These are phyloP conservation scores for Fringilla coelebs DNA, from an alignment of 2,797 vertebrate genomes.

Conservation along the genomic window DNA sequence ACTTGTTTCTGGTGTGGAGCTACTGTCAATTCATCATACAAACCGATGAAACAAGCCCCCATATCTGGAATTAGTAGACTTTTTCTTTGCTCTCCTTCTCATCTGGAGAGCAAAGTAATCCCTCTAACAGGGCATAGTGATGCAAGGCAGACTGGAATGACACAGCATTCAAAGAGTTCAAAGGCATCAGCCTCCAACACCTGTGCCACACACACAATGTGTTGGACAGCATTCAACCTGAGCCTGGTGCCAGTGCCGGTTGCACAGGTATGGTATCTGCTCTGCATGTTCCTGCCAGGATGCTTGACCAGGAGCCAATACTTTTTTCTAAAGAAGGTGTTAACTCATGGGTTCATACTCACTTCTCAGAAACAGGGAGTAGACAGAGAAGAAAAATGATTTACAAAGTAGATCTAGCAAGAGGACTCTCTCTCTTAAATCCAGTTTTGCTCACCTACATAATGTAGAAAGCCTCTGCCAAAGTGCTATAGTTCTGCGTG, in stretches of 20 bases:
- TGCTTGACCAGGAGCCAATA: background rate
- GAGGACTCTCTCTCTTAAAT: background rate
- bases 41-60: background rate
- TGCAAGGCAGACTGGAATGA: background rate
- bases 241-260: background rate
- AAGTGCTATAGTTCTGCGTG: background rate
- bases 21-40: background rate
- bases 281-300: conserved; percentile 1
- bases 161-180: conserved; percentile 17
- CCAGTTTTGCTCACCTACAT: background rate
- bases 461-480: background rate
- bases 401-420: background rate
- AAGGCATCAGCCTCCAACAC: conserved; percentile 21
- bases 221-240: background rate
- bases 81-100: background rate
- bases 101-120: background rate
- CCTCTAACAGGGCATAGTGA: background rate
- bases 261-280: conserved; percentile 4
- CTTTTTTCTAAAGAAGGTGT: background rate
- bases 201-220: background rate
- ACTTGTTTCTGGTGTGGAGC: background rate
- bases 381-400: background rate
- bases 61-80: background rate
- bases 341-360: background rate
- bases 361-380: background rate